phyloP scores from a whole-genome alignment of 2,888 invertebrate genomes.

The Priocnemis perturbator region DNA sequence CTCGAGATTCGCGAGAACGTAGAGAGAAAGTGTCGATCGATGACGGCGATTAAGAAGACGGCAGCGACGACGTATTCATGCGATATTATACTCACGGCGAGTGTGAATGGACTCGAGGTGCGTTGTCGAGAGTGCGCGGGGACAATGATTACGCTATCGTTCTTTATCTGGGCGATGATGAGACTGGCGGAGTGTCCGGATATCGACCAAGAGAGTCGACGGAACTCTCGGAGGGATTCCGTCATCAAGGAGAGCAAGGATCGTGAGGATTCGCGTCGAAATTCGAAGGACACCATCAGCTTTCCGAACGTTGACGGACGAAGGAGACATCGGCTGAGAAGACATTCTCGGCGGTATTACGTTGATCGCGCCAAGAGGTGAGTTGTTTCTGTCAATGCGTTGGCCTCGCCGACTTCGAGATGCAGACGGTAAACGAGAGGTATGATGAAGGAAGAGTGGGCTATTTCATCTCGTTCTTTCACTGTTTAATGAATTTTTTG shows the following conservation, averaged over 20 bases:
- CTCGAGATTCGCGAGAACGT: no score
- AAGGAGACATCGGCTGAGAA: slow-evolving; percentile 57
- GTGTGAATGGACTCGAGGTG: no score
- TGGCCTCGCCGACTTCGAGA: no score
- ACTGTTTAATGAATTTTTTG: no score
- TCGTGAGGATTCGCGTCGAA: slow-evolving; percentile 48
- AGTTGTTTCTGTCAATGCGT: slow-evolving; percentile 33
- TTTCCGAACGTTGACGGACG: slow-evolving; percentile 52
- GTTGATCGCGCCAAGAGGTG: slow-evolving; percentile 66
- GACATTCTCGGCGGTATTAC: slow-evolving; percentile 67
- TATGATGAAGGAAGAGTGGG: no score
- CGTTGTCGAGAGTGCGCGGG: not conserved
- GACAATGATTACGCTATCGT: slow-evolving; percentile 64
- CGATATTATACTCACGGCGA: no score
- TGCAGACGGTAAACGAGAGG: no score
- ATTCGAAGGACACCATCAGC: slow-evolving; percentile 48
- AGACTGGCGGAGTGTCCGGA: slow-evolving; percentile 46
- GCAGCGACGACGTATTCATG: not conserved
- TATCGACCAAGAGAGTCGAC: slow-evolving; percentile 37
- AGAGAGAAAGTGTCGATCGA: not conserved
- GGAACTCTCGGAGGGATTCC: slow-evolving; percentile 53
- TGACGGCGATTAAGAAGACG: not conserved
- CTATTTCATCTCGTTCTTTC: no score
- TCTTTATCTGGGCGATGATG: slow-evolving; percentile 64
- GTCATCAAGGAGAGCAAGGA: slow-evolving; percentile 44